phyloP scores from a whole-genome alignment of 2,113 vertebrate species.

The Poicephalus meyeri region DNA sequence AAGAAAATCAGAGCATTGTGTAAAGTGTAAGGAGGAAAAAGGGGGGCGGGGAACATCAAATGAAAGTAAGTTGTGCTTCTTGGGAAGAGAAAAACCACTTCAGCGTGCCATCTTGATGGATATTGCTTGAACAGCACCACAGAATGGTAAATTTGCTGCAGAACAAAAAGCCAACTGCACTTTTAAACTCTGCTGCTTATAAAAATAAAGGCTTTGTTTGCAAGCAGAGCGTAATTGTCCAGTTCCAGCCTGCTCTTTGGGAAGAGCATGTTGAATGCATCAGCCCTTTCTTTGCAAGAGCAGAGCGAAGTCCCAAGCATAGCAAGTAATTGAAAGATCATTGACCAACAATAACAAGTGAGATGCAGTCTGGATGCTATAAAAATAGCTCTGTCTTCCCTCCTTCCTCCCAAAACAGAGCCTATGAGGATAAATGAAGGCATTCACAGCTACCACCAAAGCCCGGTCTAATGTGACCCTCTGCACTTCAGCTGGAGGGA shows the following conservation, averaged over 20 bases:
- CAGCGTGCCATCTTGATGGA: not conserved
- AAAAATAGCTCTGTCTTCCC: not conserved
- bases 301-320: not conserved
- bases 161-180: not conserved
- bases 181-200: not conserved
- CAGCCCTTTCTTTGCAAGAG: not conserved
- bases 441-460: not conserved
- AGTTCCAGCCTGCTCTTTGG: not conserved
- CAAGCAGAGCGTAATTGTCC: not conserved
- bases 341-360: slow-evolving; percentile 4
- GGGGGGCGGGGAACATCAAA: not conserved
- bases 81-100: not conserved
- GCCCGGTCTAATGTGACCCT: not conserved
- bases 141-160: not conserved
- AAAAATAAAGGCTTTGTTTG: not conserved
- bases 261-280: not conserved
- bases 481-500: not conserved
- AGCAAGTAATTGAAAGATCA: slow-evolving; percentile 21
- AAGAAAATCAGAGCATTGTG: not conserved
- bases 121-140: not conserved
- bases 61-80: not conserved
- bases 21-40: not conserved
- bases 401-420: not conserved
- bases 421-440: not conserved
- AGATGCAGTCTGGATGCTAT: not conserved